These are phyloP conservation scores for Rhagologus leucostigma DNA, from an alignment of 2,113 vertebrate species.

Conservation along the genomic window DNA sequence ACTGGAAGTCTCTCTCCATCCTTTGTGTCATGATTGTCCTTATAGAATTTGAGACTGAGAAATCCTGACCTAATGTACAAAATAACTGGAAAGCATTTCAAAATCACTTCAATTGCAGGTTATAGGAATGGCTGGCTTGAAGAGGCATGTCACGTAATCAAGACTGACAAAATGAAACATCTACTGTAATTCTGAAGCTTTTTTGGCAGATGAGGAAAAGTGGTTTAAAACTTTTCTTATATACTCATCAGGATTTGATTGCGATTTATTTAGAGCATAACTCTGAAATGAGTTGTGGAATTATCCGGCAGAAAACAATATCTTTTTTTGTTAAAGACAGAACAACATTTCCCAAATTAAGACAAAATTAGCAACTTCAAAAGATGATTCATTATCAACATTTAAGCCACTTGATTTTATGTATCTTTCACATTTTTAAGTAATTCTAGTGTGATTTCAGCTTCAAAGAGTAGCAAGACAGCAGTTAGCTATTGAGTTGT, in stretches of 20 bases:
- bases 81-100: neutral
- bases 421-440: neutral
- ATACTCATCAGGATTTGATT: neutral
- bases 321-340: neutral
- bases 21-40: neutral
- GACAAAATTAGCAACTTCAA: neutral
- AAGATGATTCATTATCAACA: neutral
- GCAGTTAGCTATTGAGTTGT: neutral
- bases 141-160: neutral
- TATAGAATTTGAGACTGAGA: neutral
- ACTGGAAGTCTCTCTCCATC: neutral
- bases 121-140: neutral
- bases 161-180: neutral
- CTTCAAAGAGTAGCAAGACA: neutral
- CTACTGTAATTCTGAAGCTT: neutral
- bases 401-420: neutral
- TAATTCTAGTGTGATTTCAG: neutral
- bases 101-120: constrained; percentile 9
- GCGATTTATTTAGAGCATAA: neutral
- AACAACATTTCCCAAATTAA: neutral
- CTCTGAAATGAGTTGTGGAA: neutral
- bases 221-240: neutral
- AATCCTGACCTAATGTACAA: constrained; percentile 1
- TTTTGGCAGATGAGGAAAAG: neutral
- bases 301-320: neutral